Conservation (phyloP, 2,888 invertebrate genomes). For the Microplitis deprimator region DNA sequence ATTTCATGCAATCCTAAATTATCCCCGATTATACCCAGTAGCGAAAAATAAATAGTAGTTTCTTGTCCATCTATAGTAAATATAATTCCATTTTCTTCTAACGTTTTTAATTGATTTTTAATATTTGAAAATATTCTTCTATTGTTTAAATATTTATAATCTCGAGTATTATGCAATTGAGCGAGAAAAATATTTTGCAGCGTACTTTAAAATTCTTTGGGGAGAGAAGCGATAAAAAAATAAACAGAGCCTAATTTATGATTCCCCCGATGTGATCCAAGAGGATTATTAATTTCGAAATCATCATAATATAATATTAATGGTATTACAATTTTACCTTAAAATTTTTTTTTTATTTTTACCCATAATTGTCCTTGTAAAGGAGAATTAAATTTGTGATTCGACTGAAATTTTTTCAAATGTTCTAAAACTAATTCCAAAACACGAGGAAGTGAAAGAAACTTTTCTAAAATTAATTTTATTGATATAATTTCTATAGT, state of each 20-base stretch:
- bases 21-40: no score
- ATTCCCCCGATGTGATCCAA: not conserved
- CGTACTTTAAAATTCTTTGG: not conserved
- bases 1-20: no score
- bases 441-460: not conserved
- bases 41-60: no score
- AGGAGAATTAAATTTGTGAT: not conserved
- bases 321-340: conserved; percentile 2
- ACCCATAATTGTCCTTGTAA: not conserved
- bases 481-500: not conserved
- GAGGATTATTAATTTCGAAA: not conserved
- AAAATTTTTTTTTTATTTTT: not conserved
- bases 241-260: conserved; percentile 3
- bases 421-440: not conserved
- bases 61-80: no score
- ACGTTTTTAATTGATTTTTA: no score
- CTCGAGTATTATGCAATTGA: no score
- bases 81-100: no score
- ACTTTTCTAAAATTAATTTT: not conserved
- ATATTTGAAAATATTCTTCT: no score
- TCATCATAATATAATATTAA: conserved; percentile 6
- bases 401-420: not conserved
- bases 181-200: not conserved
- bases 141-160: no score
- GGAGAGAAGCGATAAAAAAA: conserved; percentile 6